Evolutionary conservation across 2,888 invertebrate species (phyloP).

Genomic region (Netelia fuscicornis): DNA sequence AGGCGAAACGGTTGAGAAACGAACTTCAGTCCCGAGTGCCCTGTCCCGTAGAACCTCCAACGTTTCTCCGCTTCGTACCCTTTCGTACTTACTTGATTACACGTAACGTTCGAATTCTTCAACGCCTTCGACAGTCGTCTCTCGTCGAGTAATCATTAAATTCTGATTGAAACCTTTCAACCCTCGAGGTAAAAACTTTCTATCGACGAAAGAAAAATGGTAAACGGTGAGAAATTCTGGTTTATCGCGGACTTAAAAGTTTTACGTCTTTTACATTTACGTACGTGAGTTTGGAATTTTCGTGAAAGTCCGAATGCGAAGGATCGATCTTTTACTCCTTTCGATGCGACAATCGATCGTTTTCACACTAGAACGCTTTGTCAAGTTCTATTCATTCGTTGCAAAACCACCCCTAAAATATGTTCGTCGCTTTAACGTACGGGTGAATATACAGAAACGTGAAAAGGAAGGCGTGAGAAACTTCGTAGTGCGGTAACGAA

Average conservation of each 20-base stretch:
- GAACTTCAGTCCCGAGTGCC: constrained; percentile 7
- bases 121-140: constrained; percentile 2
- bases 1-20: not conserved
- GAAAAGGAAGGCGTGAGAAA: constrained; percentile 70
- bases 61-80: not conserved
- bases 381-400: not conserved
- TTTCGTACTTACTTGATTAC: not conserved
- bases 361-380: not conserved
- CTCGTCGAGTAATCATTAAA: constrained; percentile 1
- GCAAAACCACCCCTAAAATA: not conserved
- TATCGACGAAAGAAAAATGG: constrained; percentile 4
- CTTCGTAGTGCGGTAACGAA: constrained; percentile 79
- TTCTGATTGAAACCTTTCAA: constrained; percentile 31
- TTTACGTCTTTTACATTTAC: not conserved
- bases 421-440: no score
- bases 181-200: not conserved
- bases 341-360: not conserved
- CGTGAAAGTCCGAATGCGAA: no score
- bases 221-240: not conserved
- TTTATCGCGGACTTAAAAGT: not conserved
- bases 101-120: not conserved
- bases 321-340: not conserved
- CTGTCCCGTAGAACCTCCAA: constrained; percentile 15
- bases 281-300: not conserved
- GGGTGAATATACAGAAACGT: not conserved